A percentile compares a stretch with the other conserved stretches of the same genome.
Conservation (phyloP, 1,140 invertebrate genomes). For the Drosophila auraria region DNA sequence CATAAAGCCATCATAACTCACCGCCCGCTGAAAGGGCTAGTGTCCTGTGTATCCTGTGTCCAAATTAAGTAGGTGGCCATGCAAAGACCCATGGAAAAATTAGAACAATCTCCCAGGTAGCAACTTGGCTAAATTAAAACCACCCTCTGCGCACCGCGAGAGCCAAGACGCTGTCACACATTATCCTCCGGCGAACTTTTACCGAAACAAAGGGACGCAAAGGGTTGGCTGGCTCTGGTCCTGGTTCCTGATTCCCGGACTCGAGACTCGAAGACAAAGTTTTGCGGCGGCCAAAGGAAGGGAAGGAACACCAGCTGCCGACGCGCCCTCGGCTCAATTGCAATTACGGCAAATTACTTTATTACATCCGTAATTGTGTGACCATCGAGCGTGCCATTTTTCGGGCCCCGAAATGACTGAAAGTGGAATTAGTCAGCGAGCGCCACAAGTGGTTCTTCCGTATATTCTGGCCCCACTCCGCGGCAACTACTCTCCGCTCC, state of each 20-base stretch:
- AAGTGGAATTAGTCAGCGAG: conserved; percentile 58
- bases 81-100: conserved; percentile 63
- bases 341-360: conserved; percentile 85
- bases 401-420: conserved; percentile 37
- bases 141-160: conserved; percentile 74
- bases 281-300: conserved; percentile 17
- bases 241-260: neutral
- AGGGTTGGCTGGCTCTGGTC: conserved; percentile 33
- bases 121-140: conserved; percentile 73
- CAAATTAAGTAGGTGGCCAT: conserved; percentile 77
- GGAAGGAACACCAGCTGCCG: conserved; percentile 33
- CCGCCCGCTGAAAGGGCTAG: conserved; percentile 69
- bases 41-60: conserved; percentile 9
- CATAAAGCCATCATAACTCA: conserved; percentile 83
- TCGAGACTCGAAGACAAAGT: conserved; percentile 46
- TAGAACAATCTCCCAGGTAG: conserved; percentile 47
- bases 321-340: conserved; percentile 75
- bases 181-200: conserved; percentile 58
- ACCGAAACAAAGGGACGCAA: conserved; percentile 54
- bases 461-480: neutral
- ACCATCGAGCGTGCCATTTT: conserved; percentile 84
- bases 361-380: conserved; percentile 85
- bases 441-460: conserved; percentile 80
- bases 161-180: conserved; percentile 79
- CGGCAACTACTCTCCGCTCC: neutral